Conservation (phyloP, 2,113 vertebrate species). For the Scalopus aquaticus region DNA sequence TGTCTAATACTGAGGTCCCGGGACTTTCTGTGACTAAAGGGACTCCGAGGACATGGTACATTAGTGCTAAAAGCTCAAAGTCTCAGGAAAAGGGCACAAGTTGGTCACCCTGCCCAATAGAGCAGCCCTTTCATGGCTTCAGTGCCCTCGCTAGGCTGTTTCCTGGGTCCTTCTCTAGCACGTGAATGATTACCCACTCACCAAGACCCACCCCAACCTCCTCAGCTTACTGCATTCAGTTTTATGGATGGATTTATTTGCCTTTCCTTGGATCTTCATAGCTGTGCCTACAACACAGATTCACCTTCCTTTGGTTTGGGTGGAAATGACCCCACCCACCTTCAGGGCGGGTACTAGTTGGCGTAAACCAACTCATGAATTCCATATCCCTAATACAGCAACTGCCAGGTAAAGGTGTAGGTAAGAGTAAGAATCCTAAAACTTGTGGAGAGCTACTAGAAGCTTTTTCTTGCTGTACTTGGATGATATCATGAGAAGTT, state of each 20-base stretch:
- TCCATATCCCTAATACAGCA: not conserved
- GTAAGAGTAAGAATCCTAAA: not conserved
- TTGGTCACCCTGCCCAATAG: not conserved
- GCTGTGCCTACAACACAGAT: not conserved
- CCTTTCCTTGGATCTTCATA: not conserved
- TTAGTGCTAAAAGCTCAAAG: not conserved
- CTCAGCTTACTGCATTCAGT: not conserved
- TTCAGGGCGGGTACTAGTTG: not conserved
- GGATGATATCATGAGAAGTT: not conserved
- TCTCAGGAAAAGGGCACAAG: not conserved
- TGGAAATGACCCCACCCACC: not conserved
- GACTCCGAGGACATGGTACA: not conserved
- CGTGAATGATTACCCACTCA: not conserved
- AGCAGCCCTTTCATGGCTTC: not conserved
- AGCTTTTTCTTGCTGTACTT: not conserved
- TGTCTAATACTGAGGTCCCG: not conserved
- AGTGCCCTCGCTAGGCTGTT: not conserved
- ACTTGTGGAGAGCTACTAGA: not conserved
- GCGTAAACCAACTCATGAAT: not conserved
- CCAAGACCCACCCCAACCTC: not conserved
- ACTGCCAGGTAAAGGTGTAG: not conserved
- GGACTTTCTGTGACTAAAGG: not conserved
- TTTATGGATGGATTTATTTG: not conserved
- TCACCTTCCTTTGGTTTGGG: not conserved
- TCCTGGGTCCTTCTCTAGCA: not conserved